These are phyloP conservation scores for Eupeodes latifasciatus DNA, from an alignment of 2,888 invertebrate species.

Conservation along the genomic window DNA sequence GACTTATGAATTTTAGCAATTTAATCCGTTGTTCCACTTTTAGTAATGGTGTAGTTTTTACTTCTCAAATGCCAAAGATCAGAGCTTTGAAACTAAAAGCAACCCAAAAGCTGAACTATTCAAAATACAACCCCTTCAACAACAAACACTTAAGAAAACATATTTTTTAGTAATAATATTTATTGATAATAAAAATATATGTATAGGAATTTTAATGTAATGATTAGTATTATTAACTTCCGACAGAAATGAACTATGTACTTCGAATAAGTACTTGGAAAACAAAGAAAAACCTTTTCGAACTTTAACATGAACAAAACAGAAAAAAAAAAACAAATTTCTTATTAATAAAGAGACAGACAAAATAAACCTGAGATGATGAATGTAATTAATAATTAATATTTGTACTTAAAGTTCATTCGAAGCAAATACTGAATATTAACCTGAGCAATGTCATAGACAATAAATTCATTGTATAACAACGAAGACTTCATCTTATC, in stretches of 20 bases:
- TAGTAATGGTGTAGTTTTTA: no score
- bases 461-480: conserved; percentile 98
- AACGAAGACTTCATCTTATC: conserved; percentile 85
- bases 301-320: conserved; percentile 20
- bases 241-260: neutral
- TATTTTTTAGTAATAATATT: neutral
- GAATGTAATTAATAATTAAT: conserved; percentile 73
- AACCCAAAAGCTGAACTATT: no score
- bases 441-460: conserved; percentile 97
- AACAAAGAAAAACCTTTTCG: neutral
- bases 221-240: neutral
- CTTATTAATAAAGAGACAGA: neutral
- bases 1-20: no score
- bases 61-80: no score
- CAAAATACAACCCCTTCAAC: no score
- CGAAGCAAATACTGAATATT: conserved; percentile 94
- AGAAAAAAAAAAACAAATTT: conserved; percentile 1
- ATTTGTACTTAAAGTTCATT: conserved; percentile 93
- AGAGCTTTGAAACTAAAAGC: no score
- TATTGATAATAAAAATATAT: conserved; percentile 8
- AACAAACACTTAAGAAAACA: neutral
- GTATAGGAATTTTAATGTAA: neutral
- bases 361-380: neutral
- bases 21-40: no score
- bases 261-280: neutral